These are phyloP conservation scores for Callosobruchus maculatus DNA, from an alignment of 2,888 invertebrate genomes.

Conservation along the genomic window DNA sequence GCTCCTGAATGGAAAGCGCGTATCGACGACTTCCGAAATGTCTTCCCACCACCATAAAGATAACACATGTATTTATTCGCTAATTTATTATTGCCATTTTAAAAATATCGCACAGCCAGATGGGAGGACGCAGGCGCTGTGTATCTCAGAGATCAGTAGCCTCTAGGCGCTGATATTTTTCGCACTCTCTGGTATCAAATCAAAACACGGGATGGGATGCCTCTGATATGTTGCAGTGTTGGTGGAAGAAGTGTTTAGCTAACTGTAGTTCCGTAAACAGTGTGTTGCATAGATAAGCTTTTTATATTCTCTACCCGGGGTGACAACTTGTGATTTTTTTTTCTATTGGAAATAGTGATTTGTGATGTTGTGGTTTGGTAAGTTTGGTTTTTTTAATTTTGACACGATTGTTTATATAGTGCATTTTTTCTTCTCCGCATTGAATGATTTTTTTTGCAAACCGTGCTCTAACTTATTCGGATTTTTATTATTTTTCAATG, in stretches of 20 bases:
- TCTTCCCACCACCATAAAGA: not conserved
- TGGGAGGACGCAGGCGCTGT: not conserved
- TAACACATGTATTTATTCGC: not conserved
- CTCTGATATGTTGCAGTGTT: not conserved
- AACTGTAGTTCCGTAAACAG: not conserved
- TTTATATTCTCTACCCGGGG: not conserved
- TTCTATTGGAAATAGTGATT: not conserved
- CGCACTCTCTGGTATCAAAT: not conserved
- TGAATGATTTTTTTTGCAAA: too few relatives aligned
- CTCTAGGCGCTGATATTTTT: not conserved
- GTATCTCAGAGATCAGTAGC: not conserved
- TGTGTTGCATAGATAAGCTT: not conserved
- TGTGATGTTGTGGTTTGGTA: not conserved
- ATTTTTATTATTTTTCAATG: too few relatives aligned
- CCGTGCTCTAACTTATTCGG: too few relatives aligned
- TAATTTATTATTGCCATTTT: not conserved
- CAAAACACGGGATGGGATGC: not conserved
- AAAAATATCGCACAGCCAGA: not conserved
- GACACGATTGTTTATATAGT: too few relatives aligned
- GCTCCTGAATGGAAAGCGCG: not conserved
- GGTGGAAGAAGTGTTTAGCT: not conserved
- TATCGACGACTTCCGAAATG: not conserved
- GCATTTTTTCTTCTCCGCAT: too few relatives aligned
- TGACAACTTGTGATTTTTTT: not conserved
- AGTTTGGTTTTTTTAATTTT: not conserved